These are phyloP conservation scores for Caranx ignobilis DNA, from an alignment of 2,113 vertebrate genomes.

Conservation along the genomic window DNA sequence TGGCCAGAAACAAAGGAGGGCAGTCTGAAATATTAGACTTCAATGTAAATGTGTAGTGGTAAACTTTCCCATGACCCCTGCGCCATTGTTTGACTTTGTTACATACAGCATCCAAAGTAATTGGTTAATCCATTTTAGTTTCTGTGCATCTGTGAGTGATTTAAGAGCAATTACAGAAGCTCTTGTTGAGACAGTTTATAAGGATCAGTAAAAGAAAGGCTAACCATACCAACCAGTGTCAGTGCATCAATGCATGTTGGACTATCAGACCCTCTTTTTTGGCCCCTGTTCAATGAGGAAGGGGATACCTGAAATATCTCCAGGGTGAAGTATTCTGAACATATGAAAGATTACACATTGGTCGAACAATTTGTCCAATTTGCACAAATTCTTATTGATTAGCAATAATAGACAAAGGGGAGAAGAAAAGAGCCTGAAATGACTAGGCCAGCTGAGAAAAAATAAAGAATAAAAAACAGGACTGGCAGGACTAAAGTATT, in stretches of 20 bases:
- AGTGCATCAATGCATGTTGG: not conserved
- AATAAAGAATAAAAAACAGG: not conserved
- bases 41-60: constrained; percentile 53
- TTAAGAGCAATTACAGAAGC: constrained; percentile 1
- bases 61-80: constrained; percentile 74
- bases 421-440: no score
- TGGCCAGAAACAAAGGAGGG: constrained; percentile 33
- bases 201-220: not conserved
- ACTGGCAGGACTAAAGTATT: not conserved
- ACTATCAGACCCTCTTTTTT: not conserved
- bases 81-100: constrained; percentile 26
- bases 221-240: not conserved
- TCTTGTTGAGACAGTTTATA: not conserved
- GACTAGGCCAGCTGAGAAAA: not conserved
- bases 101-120: constrained; percentile 22
- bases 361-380: not conserved
- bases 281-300: constrained; percentile 2
- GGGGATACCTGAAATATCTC: constrained; percentile 5
- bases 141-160: constrained; percentile 9
- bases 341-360: not conserved
- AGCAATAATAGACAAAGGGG: not conserved
- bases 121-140: constrained; percentile 12
- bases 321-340: not conserved
- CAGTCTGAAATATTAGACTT: constrained; percentile 59
- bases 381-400: not conserved